Evolutionary conservation across 2,888 invertebrate genomes (phyloP), one percentile per base, ranked within the genome.

Genomic region (Heliconius aoede): DNA sequence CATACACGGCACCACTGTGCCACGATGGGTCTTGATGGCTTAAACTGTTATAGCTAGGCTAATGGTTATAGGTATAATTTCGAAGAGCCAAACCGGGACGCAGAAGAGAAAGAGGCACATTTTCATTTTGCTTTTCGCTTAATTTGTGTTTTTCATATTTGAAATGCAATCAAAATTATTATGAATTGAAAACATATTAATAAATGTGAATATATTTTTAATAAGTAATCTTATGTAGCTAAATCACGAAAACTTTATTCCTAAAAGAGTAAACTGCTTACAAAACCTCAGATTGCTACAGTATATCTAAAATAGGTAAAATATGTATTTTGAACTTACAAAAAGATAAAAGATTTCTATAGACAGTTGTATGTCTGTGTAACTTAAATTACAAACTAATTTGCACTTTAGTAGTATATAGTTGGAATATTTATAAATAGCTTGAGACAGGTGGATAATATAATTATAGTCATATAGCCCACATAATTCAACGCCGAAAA

Each of bases 271-370:
- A 65, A 36, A 65, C 24, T 36, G 65, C 40, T 24, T 65, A 65
- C n/a, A 65, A 65, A 65, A 24, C 4, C 13, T 36, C 13, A 65
- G 13, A 65, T 18, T 7, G 13, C 65, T 65, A 65, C 36, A 36
- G 36, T 65, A 65, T 65, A 65, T 40, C 36, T 65, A 24, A 36
- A 36, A 65, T 36, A 65, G 7, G 65, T 65, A 65, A 24, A 65
- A 36, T 65, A 36, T 40, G 3, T 65, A 13, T 24, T 36, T 36
- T 36, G 36, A 40, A 65, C n/a, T 65, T 40, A 64, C 24, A 64
- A 24, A 64, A 64, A 7, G 24, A 65, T 40, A 24, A 64, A 36
- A 32, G 1, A n/a, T n/a, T n/a, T n/a, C n/a, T n/a, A 55, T 55
- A 51, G n/a, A 9, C 7, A 65, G 64, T 36, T 65, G 13, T 64